Conservation (phyloP, 2,113 vertebrate genomes). For the Lamprotornis superbus region DNA sequence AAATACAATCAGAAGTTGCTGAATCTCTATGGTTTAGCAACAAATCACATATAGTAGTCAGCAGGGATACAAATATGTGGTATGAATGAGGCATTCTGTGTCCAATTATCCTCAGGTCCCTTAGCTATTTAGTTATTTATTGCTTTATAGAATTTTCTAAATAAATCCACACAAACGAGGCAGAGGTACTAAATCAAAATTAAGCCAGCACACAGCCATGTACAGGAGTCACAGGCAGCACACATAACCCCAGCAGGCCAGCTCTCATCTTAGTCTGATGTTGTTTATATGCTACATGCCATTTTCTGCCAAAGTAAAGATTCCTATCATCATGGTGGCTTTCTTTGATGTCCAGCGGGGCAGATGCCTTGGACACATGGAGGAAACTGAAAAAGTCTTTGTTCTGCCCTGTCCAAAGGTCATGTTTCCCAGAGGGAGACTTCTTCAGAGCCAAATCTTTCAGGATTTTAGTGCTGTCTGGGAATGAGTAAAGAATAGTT, state of each 20-base stretch:
- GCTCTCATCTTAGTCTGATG: not conserved
- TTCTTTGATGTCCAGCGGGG: not conserved
- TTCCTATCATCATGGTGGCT: constrained; percentile 8
- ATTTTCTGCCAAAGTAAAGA: constrained; percentile 30
- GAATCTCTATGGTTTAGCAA: not conserved
- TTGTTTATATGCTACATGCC: not conserved
- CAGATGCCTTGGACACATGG: not conserved
- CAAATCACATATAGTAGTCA: not conserved
- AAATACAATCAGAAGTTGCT: not conserved
- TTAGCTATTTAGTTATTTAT: not conserved
- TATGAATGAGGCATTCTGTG: not conserved
- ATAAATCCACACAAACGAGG: not conserved
- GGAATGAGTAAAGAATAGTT: not conserved
- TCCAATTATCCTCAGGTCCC: not conserved
- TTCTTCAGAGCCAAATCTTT: not conserved
- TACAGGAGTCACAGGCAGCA: not conserved
- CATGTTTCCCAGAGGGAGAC: not conserved
- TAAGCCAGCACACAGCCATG: not conserved
- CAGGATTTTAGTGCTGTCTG: not conserved
- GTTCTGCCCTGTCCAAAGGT: not conserved
- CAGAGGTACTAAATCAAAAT: not conserved
- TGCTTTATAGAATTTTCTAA: not conserved
- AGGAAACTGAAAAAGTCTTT: not conserved
- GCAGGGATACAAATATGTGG: not conserved
- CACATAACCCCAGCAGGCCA: not conserved